Evolutionary conservation across 1,140 invertebrate genomes (phyloP), one percentile per base, ranked within the genome.

Genomic region (Bombus consobrinus): DNA sequence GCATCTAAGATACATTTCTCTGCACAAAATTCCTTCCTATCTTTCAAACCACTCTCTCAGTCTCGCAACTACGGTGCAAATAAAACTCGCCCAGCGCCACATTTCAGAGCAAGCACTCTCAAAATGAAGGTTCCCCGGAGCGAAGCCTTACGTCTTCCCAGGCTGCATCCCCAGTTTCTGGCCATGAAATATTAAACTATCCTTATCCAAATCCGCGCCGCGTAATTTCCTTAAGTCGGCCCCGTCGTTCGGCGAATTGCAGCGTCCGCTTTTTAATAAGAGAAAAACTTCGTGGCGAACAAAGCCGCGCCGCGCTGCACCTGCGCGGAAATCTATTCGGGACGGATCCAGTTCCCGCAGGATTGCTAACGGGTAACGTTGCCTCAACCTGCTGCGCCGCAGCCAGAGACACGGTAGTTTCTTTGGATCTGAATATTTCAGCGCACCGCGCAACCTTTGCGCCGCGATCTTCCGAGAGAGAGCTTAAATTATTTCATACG

Each of bases 401-500:
- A 66, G 71, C 28, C 64, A 80, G 76, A 75, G 77, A 82, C 77
- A 68, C 81, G 43, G 43, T 18, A 41, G 74, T 72, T 73, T 66
- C 66, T 32, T 41, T 39, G 66, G 78, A 79, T 81, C 82, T 88
- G 62, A 89, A 89, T 88, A 89, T 87, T 89, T 88, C 80, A 89
- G 62, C 62, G 59, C 39, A 66, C 12, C 68, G 68, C 68, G 81
- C 74, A 83, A 74, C 75, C 81, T 87, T 78, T 74, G 62, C 74
- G 1, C 25, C 68, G 47, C 41, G 53, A 41, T 66, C 41, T 43
- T 34, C 62, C 15, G 28, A 41, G 37, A 68, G n/a, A 37, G 66
- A 75, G 57, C 84, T 71, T 68, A 75, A 86, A 88, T 88, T 86
- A 88, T 88, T 88, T 81, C 73, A 59, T 37, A 28, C 59, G 59